A percentile compares a stretch with the other conserved stretches of the same genome.
Conservation (phyloP, 2,888 invertebrate species). For the Tetragonisca angustula region DNA sequence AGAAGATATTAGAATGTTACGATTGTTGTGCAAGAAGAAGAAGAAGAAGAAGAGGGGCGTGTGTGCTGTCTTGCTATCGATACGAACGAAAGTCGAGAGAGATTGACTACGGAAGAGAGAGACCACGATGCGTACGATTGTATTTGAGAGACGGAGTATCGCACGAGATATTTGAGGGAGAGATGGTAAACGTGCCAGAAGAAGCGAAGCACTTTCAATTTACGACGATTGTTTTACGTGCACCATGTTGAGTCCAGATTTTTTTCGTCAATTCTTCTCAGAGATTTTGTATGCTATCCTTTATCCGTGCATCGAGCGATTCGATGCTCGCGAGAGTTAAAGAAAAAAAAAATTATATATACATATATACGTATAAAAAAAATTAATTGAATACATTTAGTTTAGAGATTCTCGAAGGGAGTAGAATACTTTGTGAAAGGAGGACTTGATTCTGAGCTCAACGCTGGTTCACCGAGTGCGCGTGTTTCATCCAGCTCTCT, state of each 20-base stretch:
- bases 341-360: neutral
- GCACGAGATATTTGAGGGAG: too few species aligned
- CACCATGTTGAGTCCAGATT: constrained; percentile 53
- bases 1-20: constrained; percentile 2
- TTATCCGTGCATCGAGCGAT: constrained; percentile 20
- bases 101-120: neutral
- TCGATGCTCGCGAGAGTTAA: neutral
- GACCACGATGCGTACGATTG: neutral
- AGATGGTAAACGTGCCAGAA: neutral
- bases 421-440: neutral
- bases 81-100: neutral
- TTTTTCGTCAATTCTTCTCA: constrained; percentile 52
- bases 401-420: neutral
- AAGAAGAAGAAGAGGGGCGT: neutral
- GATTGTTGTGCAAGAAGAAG: constrained; percentile 10
- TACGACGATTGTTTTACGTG: constrained; percentile 47
- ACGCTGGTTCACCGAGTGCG: constrained; percentile 59
- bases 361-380: neutral
- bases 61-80: neutral
- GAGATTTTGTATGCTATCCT: constrained; percentile 35
- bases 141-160: neutral
- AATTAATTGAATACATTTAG: neutral
- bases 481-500: constrained; percentile 56
- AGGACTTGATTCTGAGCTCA: constrained; percentile 45
- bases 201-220: constrained; percentile 25